Evolutionary conservation across 2,113 vertebrate genomes (phyloP), one percentile per base, ranked within the genome.

Genomic region (Setophaga petechia): DNA sequence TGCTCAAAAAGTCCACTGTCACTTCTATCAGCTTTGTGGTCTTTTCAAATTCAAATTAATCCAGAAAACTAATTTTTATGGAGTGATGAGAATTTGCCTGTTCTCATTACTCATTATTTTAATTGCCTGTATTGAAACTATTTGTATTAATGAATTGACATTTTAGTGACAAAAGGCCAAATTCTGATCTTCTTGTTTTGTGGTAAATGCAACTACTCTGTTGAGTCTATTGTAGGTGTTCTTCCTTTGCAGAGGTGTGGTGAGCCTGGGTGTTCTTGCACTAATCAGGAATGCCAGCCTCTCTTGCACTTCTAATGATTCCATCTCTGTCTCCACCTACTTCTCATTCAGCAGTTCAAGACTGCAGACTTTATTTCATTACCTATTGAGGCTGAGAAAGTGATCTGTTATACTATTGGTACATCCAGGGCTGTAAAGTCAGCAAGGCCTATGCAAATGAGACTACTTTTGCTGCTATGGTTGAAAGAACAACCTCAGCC

Each of bases 1-100:
- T 30, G 54, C 25, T 85, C 49, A 76, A 82, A 65, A 92, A 37
- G 15, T 82, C 51, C n/a, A 65, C 0, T 90, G 55, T 18, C 19
- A n/a, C 27, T 81, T 81, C 39, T 55, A n/a, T 67, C 65, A 74
- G n/a, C n/a, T 78, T 55, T 71, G 55, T 41, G 16, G 35, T 81
- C 73, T 96, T 94, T 77, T 71, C 51, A 92, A 90, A 88, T 80
- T 80, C 72, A 90, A 80, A 80, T 90, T 47, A 89, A 89, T 84
- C n/a, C 74, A 71, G 24, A 92, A 72, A 44, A 91, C 81, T 27
- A 59, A 62, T 65, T 90, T 75, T 78, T 52, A 20, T 68, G 61
- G 57, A 82, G 31, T 47, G 16, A 52, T 28, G 51, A 52, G 51
- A 28, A 52, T 52, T 75, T 84, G 87, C 37, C n/a, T 84, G 35